Base-by-base conservation (phyloP, 2,888 invertebrate genomes). In the Acrocyrtus sp. region DNA sequence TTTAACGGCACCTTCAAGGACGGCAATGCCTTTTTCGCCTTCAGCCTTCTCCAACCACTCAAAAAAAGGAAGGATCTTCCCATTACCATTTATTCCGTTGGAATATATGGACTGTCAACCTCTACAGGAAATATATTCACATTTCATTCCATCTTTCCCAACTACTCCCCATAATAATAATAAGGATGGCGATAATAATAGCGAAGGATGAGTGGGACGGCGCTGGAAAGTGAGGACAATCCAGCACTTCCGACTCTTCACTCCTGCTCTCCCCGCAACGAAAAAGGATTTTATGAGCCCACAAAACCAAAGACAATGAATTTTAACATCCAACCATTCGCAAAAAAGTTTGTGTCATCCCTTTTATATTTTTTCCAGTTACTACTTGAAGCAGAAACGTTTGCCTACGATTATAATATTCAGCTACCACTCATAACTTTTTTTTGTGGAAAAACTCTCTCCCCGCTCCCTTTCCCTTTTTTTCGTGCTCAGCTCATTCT, bases 221-320 rank as follows among this genome's bases (percentile, higher is more conserved):
- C n/a, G n/a, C 22, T 63, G 45, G 45, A 63, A 63, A 6, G n/a
- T 45, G 63, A 54, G 45, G 54, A 45, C 63, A n/a, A 68, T 58
- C 60, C 51, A 29, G 29, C 45, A 68, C 58, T 58, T 68, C 60
- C 53, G 29, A 68, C 22, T 47, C 26, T 45, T 60, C 48, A 39
- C 26, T 60, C 39, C 51, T 45, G 21, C 39, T 51, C 43, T 21
- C 57, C 22, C 53, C 60, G 1, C 19, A 34, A 41, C 34, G 24
- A 53, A 34, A 47, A 69, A 47, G 19, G 53, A 61, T 69, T 69
- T 69, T 69, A 69, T 69, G 61, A 61, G 60, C 68, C 60, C 61
- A 61, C 68, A 69, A 69, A 58, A 69, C 68, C 68, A 69, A 54
- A 69, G 61, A 69, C 68, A 69, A 69, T 69, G 68, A 69, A 69